Evolutionary conservation across 2,888 invertebrate species (phyloP).

Genomic region (Malthinus seriepunctatus): DNA sequence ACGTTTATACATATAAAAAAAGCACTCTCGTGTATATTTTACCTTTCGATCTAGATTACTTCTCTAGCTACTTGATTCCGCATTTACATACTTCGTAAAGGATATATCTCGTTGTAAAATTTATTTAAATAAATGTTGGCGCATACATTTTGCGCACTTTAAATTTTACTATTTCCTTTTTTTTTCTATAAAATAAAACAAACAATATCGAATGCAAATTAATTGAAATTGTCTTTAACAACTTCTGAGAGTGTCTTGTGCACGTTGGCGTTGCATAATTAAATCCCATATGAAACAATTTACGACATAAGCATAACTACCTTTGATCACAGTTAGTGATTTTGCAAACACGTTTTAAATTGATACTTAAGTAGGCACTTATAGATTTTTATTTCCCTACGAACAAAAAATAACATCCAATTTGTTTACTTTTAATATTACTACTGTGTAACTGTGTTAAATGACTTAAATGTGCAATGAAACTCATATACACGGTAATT

Average conservation of each 20-base stretch:
- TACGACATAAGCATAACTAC: conserved; percentile 17
- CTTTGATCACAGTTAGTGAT: conserved; percentile 19
- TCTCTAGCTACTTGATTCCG: conserved; percentile 47
- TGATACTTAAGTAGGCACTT: conserved; percentile 5
- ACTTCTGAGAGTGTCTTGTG: conserved; percentile 45
- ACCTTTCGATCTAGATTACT: conserved; percentile 47
- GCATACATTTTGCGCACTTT: conserved; percentile 48
- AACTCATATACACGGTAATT: too few relatives aligned
- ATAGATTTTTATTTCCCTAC: background rate
- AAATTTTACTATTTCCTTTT: conserved; percentile 39
- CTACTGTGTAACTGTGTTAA: too few relatives aligned
- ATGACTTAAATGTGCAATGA: too few relatives aligned
- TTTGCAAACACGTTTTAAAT: conserved; percentile 14
- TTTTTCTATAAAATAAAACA: conserved; percentile 42
- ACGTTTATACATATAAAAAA: conserved; percentile 16
- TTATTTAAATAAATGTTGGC: conserved; percentile 43
- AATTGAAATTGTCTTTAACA: conserved; percentile 51
- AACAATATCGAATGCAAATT: conserved; percentile 50
- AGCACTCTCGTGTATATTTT: conserved; percentile 22
- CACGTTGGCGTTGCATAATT: conserved; percentile 39
- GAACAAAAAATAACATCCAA: conserved; percentile 1
- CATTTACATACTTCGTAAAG: conserved; percentile 49
- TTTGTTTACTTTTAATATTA: conserved; percentile 1
- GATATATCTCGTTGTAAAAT: conserved; percentile 36
- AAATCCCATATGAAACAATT: conserved; percentile 22